Evolutionary conservation across 30 jellyfish, hydroid and myxozoan species (phyloP), one percentile per base, ranked within the genome.

Genomic region (Cassiopea xamachana): DNA sequence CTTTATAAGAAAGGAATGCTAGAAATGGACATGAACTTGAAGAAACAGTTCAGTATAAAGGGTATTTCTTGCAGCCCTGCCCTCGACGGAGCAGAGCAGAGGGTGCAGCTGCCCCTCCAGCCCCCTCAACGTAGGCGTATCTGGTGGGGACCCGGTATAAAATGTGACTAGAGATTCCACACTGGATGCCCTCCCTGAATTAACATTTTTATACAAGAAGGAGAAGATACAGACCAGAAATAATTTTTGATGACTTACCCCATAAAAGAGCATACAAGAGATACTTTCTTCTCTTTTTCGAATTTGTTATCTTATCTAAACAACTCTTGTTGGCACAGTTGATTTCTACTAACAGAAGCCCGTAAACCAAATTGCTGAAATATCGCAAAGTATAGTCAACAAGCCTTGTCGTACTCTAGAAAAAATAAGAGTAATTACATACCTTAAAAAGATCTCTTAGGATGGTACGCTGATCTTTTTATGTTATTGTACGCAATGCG

Each of bases 351-450:
- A 75, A 43, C 44, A 75, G 69, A 18, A 51, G 46, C 18, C 12
- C 48, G 69, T 75, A 75, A 46, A 59, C 67, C 84, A 75, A 3
- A 46, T 44, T 75, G 84, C 84, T 75, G n/a, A 44, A 75, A 27
- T 39, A 75, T 46, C 84, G 3, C 69, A 10, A 45, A 9, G 69
- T 46, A 39, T 16, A 44, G 46, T 75, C 43, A 59, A 75, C 46
- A 17, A 59, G 70, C 68, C 3, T 6, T 2, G 46, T 10, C 7
- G 69, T 43, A 44, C 8, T 51, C 84, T 75, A 46, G 48, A 75
- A 75, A 3, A 46, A 39, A 64, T 64, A 14, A 64, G 64, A 55
- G 64, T 6, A 55, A 55, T 55, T 55, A 10, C 64, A 55, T 55
- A 55, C 64, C 12, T 55, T 55, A 55, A 55, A 55, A 55, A 55